Conservation (phyloP, 2,113 vertebrate genomes). For the Leptobrachium leishanense region DNA sequence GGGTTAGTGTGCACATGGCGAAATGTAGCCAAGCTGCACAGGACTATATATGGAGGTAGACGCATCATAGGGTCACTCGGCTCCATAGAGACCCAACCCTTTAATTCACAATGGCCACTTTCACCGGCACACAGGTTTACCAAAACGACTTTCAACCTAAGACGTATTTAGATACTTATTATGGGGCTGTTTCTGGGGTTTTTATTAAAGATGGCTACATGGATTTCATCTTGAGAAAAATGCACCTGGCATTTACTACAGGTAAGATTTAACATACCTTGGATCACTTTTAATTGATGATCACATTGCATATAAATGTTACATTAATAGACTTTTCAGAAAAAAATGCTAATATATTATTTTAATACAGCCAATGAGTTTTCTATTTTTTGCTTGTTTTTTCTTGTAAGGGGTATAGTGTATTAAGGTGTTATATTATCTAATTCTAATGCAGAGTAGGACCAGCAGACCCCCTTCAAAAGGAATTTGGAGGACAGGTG, state of each 20-base stretch:
- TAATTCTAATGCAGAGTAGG: too few species aligned
- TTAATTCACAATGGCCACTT: constrained; percentile 7
- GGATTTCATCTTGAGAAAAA: constrained; percentile 7
- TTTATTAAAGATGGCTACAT: constrained; percentile 17
- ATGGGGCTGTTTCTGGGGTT: constrained; percentile 16
- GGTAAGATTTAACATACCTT: background rate
- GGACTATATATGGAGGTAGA: background rate
- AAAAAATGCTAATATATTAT: too few species aligned
- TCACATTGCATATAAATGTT: too few species aligned
- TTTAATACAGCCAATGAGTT: too few species aligned
- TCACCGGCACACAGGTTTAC: background rate
- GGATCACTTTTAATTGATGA: too few species aligned
- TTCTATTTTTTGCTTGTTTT: too few species aligned
- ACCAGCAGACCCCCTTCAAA: too few species aligned
- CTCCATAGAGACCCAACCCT: background rate
- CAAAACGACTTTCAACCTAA: constrained; percentile 31
- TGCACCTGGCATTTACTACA: constrained; percentile 10
- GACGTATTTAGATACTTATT: constrained; percentile 40
- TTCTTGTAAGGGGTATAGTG: too few species aligned
- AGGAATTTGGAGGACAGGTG: too few species aligned
- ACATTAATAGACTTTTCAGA: too few species aligned
- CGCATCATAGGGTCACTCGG: background rate
- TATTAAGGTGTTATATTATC: too few species aligned
- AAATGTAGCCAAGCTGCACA: background rate
- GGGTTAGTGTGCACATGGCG: background rate